A percentile compares a stretch with the other conserved stretches of the same genome.
Conservation (phyloP, 2,113 vertebrate genomes). For the Dromas ardeola region DNA sequence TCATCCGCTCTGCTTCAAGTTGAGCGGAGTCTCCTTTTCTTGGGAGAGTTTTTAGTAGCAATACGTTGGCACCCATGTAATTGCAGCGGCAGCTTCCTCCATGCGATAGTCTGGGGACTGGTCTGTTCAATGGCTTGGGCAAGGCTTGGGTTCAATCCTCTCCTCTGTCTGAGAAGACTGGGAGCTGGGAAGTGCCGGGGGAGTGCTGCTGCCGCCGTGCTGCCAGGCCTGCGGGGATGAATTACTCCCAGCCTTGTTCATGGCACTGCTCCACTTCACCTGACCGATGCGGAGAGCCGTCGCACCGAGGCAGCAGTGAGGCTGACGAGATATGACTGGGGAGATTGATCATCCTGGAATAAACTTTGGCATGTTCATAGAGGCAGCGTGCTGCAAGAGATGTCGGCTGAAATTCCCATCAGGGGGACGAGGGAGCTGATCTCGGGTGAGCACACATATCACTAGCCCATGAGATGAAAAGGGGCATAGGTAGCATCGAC, state of each 20-base stretch:
- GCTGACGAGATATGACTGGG: neutral
- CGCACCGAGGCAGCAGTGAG: rapidly evolving
- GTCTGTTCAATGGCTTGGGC: neutral
- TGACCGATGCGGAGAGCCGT: rapidly evolving
- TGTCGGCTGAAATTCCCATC: neutral
- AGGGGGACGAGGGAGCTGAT: rapidly evolving
- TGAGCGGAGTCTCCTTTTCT: rapidly evolving
- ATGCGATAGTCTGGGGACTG: rapidly evolving
- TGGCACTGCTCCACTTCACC: rapidly evolving
- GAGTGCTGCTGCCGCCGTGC: rapidly evolving
- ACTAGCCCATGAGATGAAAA: neutral
- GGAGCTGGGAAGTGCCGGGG: no score
- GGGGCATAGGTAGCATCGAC: rapidly evolving
- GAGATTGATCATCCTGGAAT: neutral
- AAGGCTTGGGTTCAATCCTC: neutral
- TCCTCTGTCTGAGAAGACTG: neutral
- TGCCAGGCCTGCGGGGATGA: rapidly evolving
- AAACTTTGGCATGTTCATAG: neutral
- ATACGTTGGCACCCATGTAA: rapidly evolving
- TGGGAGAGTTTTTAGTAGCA: neutral
- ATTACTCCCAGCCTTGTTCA: neutral
- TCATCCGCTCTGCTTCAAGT: neutral
- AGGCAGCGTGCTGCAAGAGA: neutral
- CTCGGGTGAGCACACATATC: rapidly evolving
- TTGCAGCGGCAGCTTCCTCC: neutral